Conservation (phyloP, 1,140 invertebrate genomes). For the Vollenhovia emeryi region DNA sequence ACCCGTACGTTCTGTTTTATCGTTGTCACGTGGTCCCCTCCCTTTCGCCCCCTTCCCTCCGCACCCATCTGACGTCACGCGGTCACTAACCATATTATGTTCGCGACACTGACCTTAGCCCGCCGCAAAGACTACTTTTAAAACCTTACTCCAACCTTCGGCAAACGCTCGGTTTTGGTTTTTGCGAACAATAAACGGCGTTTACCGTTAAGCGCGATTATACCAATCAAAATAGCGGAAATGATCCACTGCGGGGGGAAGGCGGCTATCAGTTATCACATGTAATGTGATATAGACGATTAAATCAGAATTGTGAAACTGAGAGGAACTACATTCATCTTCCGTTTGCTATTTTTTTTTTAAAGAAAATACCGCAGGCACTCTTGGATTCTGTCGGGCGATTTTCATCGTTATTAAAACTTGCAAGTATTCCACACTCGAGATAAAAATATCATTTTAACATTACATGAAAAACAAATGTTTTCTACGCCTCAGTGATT, state of each 20-base stretch:
- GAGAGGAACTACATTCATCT: background rate
- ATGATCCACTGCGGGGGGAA: background rate
- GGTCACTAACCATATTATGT: constrained; percentile 79
- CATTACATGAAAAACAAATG: background rate
- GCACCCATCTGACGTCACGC: constrained; percentile 69
- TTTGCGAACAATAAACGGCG: constrained; percentile 15
- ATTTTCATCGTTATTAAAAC: background rate
- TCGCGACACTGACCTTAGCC: constrained; percentile 81
- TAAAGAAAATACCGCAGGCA: background rate
- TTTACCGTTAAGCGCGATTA: constrained; percentile 30
- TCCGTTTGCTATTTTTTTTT: background rate
- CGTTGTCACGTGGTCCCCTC: constrained; percentile 67
- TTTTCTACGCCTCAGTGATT: background rate
- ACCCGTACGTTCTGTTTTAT: constrained; percentile 61
- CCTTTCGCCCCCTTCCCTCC: background rate
- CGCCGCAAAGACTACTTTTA: constrained; percentile 43
- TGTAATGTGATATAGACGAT: background rate
- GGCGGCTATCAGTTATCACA: background rate
- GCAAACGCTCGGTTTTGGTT: constrained; percentile 23
- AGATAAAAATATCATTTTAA: background rate
- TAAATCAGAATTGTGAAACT: background rate
- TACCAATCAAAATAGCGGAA: constrained; percentile 15
- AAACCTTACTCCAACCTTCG: constrained; percentile 45
- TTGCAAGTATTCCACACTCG: background rate
- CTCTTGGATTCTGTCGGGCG: background rate